A percentile compares a stretch with the other conserved stretches of the same genome.
These are phyloP conservation scores for Falco rusticolus DNA, from an alignment of 2,797 vertebrate species.

Conservation along the genomic window DNA sequence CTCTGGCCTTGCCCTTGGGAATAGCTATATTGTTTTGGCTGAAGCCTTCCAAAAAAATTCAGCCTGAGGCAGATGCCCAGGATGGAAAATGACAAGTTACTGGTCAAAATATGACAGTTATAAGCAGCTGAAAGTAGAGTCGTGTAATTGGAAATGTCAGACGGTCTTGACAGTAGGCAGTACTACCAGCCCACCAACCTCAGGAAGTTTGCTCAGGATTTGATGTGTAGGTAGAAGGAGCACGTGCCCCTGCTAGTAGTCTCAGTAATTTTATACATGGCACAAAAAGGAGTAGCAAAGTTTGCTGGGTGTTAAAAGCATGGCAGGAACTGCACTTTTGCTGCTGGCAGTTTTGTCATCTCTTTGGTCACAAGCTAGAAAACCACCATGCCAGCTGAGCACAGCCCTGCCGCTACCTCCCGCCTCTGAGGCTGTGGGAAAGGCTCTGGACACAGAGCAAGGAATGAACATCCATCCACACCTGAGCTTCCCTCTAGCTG, in stretches of 20 bases:
- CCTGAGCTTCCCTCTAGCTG: background rate
- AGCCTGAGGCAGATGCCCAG: slow-evolving; percentile 59
- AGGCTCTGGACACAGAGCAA: background rate
- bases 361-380: background rate
- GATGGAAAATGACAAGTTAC: slow-evolving; percentile 66
- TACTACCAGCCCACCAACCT: slow-evolving; percentile 43
- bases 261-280: background rate
- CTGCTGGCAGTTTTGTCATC: background rate
- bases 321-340: background rate
- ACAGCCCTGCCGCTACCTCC: background rate
- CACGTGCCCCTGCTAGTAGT: background rate
- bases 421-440: background rate
- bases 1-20: slow-evolving; percentile 62
- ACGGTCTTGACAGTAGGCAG: slow-evolving; percentile 37
- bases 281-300: background rate
- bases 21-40: slow-evolving; percentile 67
- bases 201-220: background rate
- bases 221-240: slow-evolving; percentile 20
- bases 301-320: slow-evolving; percentile 16
- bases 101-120: slow-evolving; percentile 71
- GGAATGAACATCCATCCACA: accelerated
- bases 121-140: slow-evolving; percentile 66
- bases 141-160: slow-evolving; percentile 59
- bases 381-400: background rate
- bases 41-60: slow-evolving; percentile 59